These are phyloP conservation scores for Hybognathus amarus DNA, from an alignment of 2,797 vertebrate species.

Conservation along the genomic window DNA sequence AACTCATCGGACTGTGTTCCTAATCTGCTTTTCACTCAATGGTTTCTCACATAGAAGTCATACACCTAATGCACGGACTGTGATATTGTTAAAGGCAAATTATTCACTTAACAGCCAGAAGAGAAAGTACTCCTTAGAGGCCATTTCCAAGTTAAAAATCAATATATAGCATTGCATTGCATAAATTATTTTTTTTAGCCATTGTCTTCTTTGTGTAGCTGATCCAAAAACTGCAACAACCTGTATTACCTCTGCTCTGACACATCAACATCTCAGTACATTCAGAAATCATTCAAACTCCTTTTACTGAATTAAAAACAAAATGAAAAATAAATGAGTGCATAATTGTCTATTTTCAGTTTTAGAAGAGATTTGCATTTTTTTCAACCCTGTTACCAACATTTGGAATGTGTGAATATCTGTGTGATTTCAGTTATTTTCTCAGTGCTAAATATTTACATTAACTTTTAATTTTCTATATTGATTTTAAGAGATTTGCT, in stretches of 20 bases:
- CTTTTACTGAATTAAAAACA: not conserved
- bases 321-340: too few relatives aligned
- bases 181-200: conserved; percentile 8
- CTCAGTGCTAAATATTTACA: not conserved
- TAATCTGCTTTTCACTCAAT: conserved; percentile 60
- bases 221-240: not conserved
- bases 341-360: not conserved
- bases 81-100: conserved; percentile 51
- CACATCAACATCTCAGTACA: not conserved
- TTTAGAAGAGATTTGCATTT: not conserved
- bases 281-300: not conserved
- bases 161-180: conserved; percentile 39
- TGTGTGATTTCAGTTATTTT: not conserved
- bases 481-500: not conserved
- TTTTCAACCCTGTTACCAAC: not conserved
- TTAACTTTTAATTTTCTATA: not conserved
- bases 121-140: conserved; percentile 42
- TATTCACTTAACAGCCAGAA: conserved; percentile 52
- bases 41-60: conserved; percentile 58
- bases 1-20: conserved; percentile 56
- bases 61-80: conserved; percentile 25
- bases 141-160: conserved; percentile 45
- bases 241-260: not conserved
- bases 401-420: not conserved
- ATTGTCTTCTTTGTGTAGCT: conserved; percentile 34